Evolutionary conservation across 1,140 invertebrate species (phyloP).

Genomic region (Penaeus chinensis): DNA sequence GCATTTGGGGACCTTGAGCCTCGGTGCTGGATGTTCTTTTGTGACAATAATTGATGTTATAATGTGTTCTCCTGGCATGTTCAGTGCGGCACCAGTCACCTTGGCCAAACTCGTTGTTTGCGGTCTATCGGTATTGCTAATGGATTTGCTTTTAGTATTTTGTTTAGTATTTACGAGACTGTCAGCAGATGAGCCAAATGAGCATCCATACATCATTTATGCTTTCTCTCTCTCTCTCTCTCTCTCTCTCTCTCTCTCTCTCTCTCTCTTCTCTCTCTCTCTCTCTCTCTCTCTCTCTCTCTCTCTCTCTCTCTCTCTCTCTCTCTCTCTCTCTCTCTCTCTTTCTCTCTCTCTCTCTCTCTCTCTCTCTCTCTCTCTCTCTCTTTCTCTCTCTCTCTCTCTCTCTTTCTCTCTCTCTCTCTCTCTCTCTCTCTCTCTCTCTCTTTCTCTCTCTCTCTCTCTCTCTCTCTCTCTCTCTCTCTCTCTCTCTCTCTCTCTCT

Average conservation of each 20-base stretch:
- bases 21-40: no score
- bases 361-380: background rate
- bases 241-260: background rate
- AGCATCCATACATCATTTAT: background rate
- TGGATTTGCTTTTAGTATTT: no score
- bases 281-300: background rate
- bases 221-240: background rate
- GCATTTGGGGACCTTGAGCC: no score
- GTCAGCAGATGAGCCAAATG: background rate
- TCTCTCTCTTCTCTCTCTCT: background rate
- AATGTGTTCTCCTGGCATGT: no score
- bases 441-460: background rate
- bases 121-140: no score
- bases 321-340: constrained; percentile 14
- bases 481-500: background rate
- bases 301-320: constrained; percentile 8
- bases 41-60: no score
- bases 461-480: background rate
- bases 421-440: background rate
- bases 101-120: no score
- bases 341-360: background rate
- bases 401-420: background rate
- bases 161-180: no score
- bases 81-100: no score
- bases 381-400: constrained; percentile 5